Base-by-base conservation (phyloP, 1,140 invertebrate genomes). In the Planococcus citri region DNA sequence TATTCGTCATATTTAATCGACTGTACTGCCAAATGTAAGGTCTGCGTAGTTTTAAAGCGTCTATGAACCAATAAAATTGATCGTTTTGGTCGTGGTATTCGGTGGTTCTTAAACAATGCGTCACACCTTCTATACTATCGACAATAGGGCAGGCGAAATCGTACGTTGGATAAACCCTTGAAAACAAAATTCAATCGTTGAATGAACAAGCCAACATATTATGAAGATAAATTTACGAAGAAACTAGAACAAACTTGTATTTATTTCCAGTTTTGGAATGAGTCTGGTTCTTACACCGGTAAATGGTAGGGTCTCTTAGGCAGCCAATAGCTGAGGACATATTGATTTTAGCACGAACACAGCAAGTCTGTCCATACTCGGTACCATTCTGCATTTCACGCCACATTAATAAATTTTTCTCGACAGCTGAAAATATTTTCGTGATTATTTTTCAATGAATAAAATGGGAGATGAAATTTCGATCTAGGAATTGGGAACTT, bases 71-170 rank as follows among this genome's bases (percentile, higher is more conserved):
- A 78, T 91, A 97, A 79, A 96, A 99, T 80, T 99, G 97, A 24
- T 89, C 88, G 81, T 99, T 96, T 71, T 97, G 82, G 78, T 99
- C 97, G 75, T 95, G 93, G 79, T 99, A 99, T 80, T 99, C 97
- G 77, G 95, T 98, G 0, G 97, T 99, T 71, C 97, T 83, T 38
- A 99, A 80, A 3, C 95, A 93, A 78, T 99, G 97, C 0, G 97
- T 99, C 6, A 99, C 95, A 70, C 89, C 90, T 82, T 99, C 97
- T 64, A 98, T 83, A 67, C 92, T 89, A 79, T 99, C 97, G 1
- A 99, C 96, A 76, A 99, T 97, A 2, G 97, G 97, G 79, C 97
- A 99, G 0, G 97, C 95, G 83, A 99, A 99, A 81, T 99, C 97
- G 76, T 99, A 99, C 0, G 97, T 99, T 27, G 97, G 97, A 81